Evolutionary conservation across 2,797 vertebrate genomes (phyloP).

Genomic region (Acanthurus tractus): DNA sequence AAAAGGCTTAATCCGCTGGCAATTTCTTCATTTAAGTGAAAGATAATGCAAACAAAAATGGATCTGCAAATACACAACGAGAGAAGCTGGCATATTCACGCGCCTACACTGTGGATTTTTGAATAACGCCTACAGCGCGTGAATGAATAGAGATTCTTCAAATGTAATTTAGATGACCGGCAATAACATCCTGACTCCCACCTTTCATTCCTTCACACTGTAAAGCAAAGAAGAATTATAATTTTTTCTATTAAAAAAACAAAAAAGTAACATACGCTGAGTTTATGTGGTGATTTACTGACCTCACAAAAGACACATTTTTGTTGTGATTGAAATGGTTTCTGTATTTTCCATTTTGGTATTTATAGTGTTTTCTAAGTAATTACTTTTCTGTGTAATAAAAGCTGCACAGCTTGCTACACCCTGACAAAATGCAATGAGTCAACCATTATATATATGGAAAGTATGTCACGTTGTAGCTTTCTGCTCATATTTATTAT

Average conservation of each 20-base stretch:
- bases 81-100: slow-evolving; percentile 35
- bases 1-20: background rate
- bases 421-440: background rate
- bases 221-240: slow-evolving; percentile 12
- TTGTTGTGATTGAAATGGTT: background rate
- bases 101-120: slow-evolving; percentile 50
- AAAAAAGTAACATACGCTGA: background rate
- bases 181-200: slow-evolving; percentile 38
- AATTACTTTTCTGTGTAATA: background rate
- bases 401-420: background rate
- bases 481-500: background rate
- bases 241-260: slow-evolving; percentile 2
- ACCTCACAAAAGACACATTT: slow-evolving; percentile 10
- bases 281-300: background rate
- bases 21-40: slow-evolving; percentile 7
- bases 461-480: background rate
- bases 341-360: background rate
- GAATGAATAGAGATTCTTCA: slow-evolving; percentile 42
- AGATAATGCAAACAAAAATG: slow-evolving; percentile 16
- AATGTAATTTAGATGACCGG: slow-evolving; percentile 31
- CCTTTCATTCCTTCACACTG: slow-evolving; percentile 7
- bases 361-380: background rate
- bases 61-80: slow-evolving; percentile 36
- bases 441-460: background rate
- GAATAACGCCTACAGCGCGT: slow-evolving; percentile 49